Evolutionary conservation across 2,797 vertebrate genomes (phyloP), one percentile per base, ranked within the genome.

Genomic region (Champsocephalus gunnari): DNA sequence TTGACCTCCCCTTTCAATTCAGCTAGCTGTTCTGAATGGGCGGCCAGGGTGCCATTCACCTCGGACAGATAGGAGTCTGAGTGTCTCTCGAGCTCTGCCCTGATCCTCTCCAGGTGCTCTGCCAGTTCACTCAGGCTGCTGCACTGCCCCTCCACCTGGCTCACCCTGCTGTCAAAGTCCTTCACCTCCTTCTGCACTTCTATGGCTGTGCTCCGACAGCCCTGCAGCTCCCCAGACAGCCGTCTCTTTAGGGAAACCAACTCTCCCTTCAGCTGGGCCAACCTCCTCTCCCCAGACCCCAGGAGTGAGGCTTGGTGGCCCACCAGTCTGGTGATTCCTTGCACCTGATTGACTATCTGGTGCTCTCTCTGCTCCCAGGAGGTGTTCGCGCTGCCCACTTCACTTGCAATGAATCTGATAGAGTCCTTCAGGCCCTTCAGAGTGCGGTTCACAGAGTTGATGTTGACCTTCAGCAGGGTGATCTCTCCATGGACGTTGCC

Each of bases 381-480:
- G 2, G 95, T 92, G 76, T 99, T 99, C 64, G 95, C 94, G 0
- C 96, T 95, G 0, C 93, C 91, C 80, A 99, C 85, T 0, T 97
- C 96, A 56, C 95, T 95, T 0, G 96, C 93, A 58, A 97, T 97
- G 77, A 95, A 94, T 61, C 89, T 95, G 44, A 99, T 94, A 0
- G 98, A 98, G 91, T 99, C 96, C 24, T 96, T 96, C 12, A 99
- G 95, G 34, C 98, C 98, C 0, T 97, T 98, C 74, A 99, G 92
- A 0, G 98, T 98, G 77, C 96, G 97, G 91, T 98, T 99, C 38
- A 99, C 93, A 0, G 97, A 97, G 90, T 98, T 97, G 74, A 99
- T 94, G 79, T 99, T 99, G 85, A 99, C 96, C 92, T 99, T 99
- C 4, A 99, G 94, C 59, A 99, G 91, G 4, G 97, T 99, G 88